A percentile compares a stretch with the other conserved stretches of the same genome.
These are phyloP conservation scores for Pogona vitticeps DNA, from an alignment of 2,113 vertebrate genomes.

Conservation along the genomic window DNA sequence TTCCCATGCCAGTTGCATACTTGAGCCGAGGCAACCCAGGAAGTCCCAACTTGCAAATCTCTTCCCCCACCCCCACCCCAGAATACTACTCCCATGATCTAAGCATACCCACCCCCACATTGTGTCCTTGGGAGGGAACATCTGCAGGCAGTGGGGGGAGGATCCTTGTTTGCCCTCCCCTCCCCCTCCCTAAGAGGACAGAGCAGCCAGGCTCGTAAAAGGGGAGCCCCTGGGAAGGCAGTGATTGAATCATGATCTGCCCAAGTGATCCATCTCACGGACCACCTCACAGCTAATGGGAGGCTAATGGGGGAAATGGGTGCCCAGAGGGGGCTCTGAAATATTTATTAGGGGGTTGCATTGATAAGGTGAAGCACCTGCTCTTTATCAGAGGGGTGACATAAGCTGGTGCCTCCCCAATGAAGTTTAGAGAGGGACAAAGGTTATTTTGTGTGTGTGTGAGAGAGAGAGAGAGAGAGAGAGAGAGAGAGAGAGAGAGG, in stretches of 20 bases:
- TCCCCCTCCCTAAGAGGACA: neutral
- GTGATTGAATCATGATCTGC: slow-evolving; percentile 22
- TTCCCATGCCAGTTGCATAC: neutral
- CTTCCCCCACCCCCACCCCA: too few species aligned
- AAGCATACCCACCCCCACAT: neutral
- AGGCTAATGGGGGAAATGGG: slow-evolving; percentile 3
- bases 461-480: neutral
- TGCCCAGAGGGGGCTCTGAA: slow-evolving; percentile 24
- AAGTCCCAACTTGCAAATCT: neutral
- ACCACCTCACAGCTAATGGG: slow-evolving; percentile 11
- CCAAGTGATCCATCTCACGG: neutral
- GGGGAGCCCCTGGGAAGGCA: slow-evolving; percentile 5
- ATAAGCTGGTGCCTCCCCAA: neutral
- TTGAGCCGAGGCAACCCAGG: neutral
- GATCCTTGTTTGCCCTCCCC: neutral
- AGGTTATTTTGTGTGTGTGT: neutral
- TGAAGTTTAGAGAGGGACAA: neutral
- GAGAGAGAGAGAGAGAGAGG: neutral
- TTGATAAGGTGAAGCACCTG: slow-evolving; percentile 24
- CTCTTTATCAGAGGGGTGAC: neutral
- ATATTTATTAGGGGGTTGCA: slow-evolving; percentile 10
- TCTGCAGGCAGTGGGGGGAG: neutral
- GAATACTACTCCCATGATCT: too few species aligned
- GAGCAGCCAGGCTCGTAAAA: neutral
- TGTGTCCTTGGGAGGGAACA: neutral